Evolutionary conservation across 2,797 vertebrate genomes (phyloP), one percentile per base, ranked within the genome.

Genomic region (Spinus olivaceus): DNA sequence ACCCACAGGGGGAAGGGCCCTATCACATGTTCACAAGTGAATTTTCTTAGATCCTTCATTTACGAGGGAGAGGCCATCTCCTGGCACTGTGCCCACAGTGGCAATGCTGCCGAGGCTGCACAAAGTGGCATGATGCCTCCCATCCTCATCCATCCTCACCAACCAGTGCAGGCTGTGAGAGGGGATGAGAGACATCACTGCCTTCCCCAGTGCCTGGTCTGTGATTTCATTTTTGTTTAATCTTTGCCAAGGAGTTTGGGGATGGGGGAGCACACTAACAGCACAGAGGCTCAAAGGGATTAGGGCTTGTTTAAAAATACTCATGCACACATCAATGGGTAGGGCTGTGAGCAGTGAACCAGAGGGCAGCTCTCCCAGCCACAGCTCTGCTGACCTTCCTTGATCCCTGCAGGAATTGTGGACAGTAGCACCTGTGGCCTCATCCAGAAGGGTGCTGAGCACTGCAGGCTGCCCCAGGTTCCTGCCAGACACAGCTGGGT

Each of bases 1-100:
- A 56, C 72, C 42, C 14, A 8, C 5, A 11, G 0, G 0, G 20
- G 41, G 33, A 78, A 94, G 57, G 64, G n/a, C 47, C 54, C 54
- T 79, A 64, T 81, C 13, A 10, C 44, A 64, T 7, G 3, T 61
- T 92, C 41, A 13, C 88, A 65, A 88, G 61, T 73, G 92, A 86
- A 94, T 91, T 92, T 94, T 81, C 95, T 72, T 71, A 93, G 91
- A 92, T 90, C 74, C 90, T 89, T 95, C 91, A 96, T 85, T 95
- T 97, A 95, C 11, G 39, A 80, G 92, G 51, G 81, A 92, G 83
- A 93, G 96, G 87, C 93, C 92, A 93, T 95, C 95, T 97, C 84
- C 93, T 97, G 96, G 96, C 92, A 41, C 69, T 3, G 2, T 79
- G 97, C 94, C 97, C 24, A 12, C 5, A 4, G 88, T 8, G n/a